A percentile compares a stretch with the other conserved stretches of the same genome.
phyloP scores from a whole-genome alignment of 2,888 invertebrate genomes.

The Patella ulyssiponensis region DNA sequence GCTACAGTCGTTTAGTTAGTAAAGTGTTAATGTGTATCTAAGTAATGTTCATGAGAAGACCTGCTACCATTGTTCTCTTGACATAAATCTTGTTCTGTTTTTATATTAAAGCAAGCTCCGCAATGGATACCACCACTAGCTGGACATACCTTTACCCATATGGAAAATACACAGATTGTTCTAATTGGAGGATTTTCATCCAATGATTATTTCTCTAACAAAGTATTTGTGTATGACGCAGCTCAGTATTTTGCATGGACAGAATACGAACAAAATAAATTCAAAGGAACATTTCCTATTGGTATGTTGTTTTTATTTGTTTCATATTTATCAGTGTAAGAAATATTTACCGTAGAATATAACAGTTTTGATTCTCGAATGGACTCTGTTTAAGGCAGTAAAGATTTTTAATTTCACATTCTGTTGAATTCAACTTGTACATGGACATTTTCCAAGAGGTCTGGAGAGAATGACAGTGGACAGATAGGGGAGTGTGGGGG shows the following conservation, averaged over 20 bases:
- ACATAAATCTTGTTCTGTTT: neutral
- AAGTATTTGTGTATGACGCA: constrained; percentile 78
- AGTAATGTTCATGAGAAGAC: too few relatives aligned
- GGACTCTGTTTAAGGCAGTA: too few relatives aligned
- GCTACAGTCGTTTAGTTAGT: too few relatives aligned
- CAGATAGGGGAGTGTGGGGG: too few relatives aligned
- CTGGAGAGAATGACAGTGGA: too few relatives aligned
- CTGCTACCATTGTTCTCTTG: neutral
- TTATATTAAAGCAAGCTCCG: constrained; percentile 41
- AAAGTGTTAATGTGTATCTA: too few relatives aligned
- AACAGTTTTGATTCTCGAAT: too few relatives aligned
- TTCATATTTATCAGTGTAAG: neutral
- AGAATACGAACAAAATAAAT: constrained; percentile 58
- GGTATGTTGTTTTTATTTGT: constrained; percentile 73
- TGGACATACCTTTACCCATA: constrained; percentile 89
- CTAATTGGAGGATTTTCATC: constrained; percentile 87
- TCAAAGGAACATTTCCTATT: constrained; percentile 83
- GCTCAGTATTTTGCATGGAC: constrained; percentile 75
- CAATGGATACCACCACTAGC: constrained; percentile 79
- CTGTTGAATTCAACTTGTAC: too few relatives aligned
- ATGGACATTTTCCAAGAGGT: too few relatives aligned
- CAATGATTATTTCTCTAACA: constrained; percentile 83
- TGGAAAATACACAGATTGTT: constrained; percentile 80
- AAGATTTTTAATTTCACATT: too few relatives aligned
- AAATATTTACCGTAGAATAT: too few relatives aligned